Conservation (phyloP, 2,113 vertebrate species). For the Aviceda subcristata region DNA sequence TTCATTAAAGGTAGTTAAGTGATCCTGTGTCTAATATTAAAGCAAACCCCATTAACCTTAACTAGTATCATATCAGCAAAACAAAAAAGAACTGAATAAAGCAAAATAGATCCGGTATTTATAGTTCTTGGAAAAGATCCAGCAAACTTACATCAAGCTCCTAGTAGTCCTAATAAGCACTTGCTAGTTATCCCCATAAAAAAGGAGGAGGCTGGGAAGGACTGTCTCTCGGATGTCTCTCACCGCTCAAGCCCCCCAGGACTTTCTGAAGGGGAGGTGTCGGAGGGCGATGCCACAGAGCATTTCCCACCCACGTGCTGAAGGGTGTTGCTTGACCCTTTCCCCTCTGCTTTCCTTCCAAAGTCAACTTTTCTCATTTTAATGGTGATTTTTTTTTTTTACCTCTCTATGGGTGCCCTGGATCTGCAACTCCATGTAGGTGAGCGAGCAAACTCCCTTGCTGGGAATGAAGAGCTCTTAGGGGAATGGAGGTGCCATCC, state of each 20-base stretch:
- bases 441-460: background rate
- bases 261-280: background rate
- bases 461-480: background rate
- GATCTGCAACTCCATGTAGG: fast-evolving
- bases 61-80: constrained; percentile 64
- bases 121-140: constrained; percentile 43
- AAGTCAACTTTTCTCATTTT: background rate
- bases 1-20: constrained; percentile 62
- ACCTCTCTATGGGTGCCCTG: fast-evolving
- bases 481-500: background rate
- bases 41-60: constrained; percentile 61
- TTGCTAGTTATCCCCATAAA: background rate
- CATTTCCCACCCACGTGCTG: background rate
- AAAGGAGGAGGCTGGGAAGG: background rate
- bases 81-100: constrained; percentile 64
- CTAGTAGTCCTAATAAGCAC: constrained; percentile 27
- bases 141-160: constrained; percentile 29
- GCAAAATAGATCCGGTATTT: constrained; percentile 44
- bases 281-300: fast-evolving
- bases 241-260: background rate
- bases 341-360: background rate
- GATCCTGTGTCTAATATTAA: constrained; percentile 51
- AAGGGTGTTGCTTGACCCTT: background rate
- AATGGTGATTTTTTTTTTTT: background rate
- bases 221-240: background rate